Evolutionary conservation across 2,113 vertebrate species (phyloP), one percentile per base, ranked within the genome.

Genomic region (Nycticryphes semicollaris): DNA sequence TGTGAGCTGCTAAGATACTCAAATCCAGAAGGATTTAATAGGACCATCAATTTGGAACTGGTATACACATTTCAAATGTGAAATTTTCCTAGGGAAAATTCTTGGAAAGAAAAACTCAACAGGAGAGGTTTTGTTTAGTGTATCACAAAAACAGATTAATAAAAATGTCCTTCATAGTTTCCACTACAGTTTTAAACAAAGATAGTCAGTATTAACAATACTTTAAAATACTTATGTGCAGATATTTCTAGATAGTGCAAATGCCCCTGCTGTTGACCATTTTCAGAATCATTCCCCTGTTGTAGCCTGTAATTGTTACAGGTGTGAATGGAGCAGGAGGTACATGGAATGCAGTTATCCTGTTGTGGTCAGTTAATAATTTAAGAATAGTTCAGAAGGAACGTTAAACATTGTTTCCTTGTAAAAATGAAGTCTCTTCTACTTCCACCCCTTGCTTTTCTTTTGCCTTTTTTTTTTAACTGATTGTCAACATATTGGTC

Each of bases 231-330:
- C 24, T 41, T 67, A 33, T 45, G 8, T 37, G 14, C 27, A 57
- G 17, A 22, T 24, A 86, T 21, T 72, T 83, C 30, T 39, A 59
- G 43, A 33, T 24, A 63, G 72, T 30, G 28, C 37, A 78, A 67
- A 82, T 54, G 7, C 17, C 19, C 12, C 30, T 47, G 35, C 1
- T 50, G 19, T 35, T 84, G 68, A 59, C 12, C 14, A 56, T 72
- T 91, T 91, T 93, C 69, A 91, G 43, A 75, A 9, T 45, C 82
- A 87, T 57, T 91, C 31, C 20, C 78, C 31, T 78, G 21, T 45
- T 51, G 56, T 14, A 67, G 7, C 64, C 43, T 50, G 4, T 23
- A 72, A 37, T 60, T 75, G 23, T 63, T 73, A 75, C 7, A 69
- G 30, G 50, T 73, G 10, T n/a, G 51, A 78, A 35, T 67, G 63